These are phyloP conservation scores for Cisticola juncidis DNA, from an alignment of 2,113 vertebrate genomes.

Conservation along the genomic window DNA sequence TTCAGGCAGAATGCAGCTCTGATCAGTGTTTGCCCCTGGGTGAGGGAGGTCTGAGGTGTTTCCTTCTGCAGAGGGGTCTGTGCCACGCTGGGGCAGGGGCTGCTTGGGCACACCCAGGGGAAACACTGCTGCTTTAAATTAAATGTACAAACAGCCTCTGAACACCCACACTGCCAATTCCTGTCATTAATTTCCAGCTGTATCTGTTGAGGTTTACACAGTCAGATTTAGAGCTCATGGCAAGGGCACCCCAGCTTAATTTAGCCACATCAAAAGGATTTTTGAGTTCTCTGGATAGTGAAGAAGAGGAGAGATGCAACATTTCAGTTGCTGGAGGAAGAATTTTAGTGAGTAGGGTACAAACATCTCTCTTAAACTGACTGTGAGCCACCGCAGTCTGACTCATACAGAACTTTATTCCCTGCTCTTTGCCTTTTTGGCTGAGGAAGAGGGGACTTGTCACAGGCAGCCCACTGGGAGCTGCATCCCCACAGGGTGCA, in stretches of 20 bases:
- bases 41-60: background rate
- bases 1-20: background rate
- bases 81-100: background rate
- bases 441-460: background rate
- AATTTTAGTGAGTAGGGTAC: background rate
- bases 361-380: background rate
- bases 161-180: background rate
- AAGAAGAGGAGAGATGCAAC: background rate
- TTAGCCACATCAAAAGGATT: background rate
- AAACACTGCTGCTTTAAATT: background rate
- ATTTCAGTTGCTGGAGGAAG: background rate
- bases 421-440: background rate
- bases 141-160: background rate
- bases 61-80: slow-evolving; percentile 16
- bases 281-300: background rate
- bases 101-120: background rate
- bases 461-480: background rate
- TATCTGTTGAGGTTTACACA: background rate
- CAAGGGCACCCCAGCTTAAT: background rate
- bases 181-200: background rate
- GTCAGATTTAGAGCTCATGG: background rate
- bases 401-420: background rate
- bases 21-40: background rate
- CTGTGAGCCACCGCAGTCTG: background rate
- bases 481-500: background rate